Evolutionary conservation across 2,888 invertebrate species (phyloP), one percentile per base, ranked within the genome.

Genomic region (Tipula unca): DNA sequence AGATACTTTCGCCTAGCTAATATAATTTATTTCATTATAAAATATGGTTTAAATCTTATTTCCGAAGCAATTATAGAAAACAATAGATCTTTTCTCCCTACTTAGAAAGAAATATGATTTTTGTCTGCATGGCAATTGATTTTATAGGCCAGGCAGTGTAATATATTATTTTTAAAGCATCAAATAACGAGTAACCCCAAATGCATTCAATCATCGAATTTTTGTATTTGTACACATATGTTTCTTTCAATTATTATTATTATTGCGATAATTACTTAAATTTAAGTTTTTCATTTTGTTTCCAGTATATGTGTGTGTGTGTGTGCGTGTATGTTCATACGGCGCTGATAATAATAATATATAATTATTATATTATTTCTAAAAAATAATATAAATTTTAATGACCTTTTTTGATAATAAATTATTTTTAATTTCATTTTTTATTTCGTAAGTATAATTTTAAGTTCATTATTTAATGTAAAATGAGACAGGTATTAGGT

Each of bases 361-460:
- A 25, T 69, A 69, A 69, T 69, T 69, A 69, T 25, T 69, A 14
- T 69, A 69, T 69, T 69, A 25, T 69, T 69, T 69, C 25, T 69
- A 69, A 69, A 69, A 69, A 69, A 69, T 25, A 54, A 17, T 69
- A 69, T 69, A 25, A 69, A 69, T 69, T 69, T 69, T 69, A 69
- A 69, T 69, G 69, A 69, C 69, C 69, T 69, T 69, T 69, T 69
- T 69, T 69, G 69, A 69, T 69, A 69, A 69, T 69, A 69, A 69
- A 69, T 69, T 69, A 10, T 69, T 69, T 25, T 69, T 69, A 3
- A 25, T 25, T 25, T 69, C 3, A 25, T 10, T 25, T 69, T 69
- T 25, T 25, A 6, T 17, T 17, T 48, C 5, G 48, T 48, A 6
- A 5, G 8, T 48, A 48, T 3, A 17, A 4, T 48, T 48, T 48